Evolutionary conservation across 2,888 invertebrate genomes (phyloP), one percentile per base, ranked within the genome.

Genomic region (Heliconius erato): DNA sequence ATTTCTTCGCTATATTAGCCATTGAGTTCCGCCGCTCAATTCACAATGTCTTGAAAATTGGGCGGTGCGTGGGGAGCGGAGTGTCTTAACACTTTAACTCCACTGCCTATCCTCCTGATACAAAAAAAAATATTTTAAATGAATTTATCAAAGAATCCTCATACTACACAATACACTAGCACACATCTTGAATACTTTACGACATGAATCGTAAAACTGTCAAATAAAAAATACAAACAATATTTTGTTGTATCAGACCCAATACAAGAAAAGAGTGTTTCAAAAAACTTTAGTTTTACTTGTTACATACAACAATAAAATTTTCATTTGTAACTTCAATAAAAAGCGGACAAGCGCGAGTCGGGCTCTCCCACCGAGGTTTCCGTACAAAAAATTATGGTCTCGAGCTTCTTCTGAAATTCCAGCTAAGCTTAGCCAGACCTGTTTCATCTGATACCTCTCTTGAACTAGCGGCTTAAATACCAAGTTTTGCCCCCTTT

Each of bases 151-250:
- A 63, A 63, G 44, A 26, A 26, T 32, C 28, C 14, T 78, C 49
- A 68, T 49, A 44, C 28, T 19, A 28, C 2, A 6, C 28, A n/a
- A 54, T 59, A 59, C 44, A 35, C 54, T 69, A 54, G 69, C 32
- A 69, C 76, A 63, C 26, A 65, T 23, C 77, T 19, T 72, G 81
- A 81, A 81, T 81, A 67, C 71, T 81, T 81, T 78, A 81, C 65
- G 77, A 81, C 69, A 19, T 63, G 1, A 11, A 19, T 32, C 65
- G 81, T 81, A 81, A 81, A 78, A 71, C 28, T 78, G 81, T 77
- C 81, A 63, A 63, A 78, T 77, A 78, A 78, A 77, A 77, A 71
- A 71, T 71, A 49, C 35, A 32, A 40, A 68, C 69, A 26, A 16
- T 68, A 74, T 26, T 76, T 76, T 67, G 74, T 68, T 28, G 54